Base-by-base conservation (phyloP, 2,888 invertebrate genomes). In the Gortyna flavago region DNA sequence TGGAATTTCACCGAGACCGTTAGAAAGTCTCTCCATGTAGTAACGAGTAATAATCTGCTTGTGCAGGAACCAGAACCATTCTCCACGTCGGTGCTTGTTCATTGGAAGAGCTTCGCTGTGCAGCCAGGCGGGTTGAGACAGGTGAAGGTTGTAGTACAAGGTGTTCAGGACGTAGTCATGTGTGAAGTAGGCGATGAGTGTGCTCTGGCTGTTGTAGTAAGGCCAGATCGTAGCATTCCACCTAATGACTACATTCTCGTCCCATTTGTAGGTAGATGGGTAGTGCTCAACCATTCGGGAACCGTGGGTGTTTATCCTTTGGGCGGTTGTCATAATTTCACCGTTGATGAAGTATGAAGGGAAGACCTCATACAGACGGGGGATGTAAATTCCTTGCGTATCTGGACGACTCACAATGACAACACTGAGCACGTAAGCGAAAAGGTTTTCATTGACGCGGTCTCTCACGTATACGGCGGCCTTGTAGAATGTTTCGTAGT, bases 11-110 rank as follows among this genome's bases (percentile, higher is more conserved):
- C 97, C 97, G 71, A 98, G 95, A 80, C 97, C 97, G 90, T 98
- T 97, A 18, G 98, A 97, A 75, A 98, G 94, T 92, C 98, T 97
- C 92, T 98, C 98, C 95, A 98, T 96, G 91, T 98, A 98, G 94
- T 98, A 98, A 85, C 97, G 97, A 81, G 98, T 97, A 84, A 98
- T 88, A 25, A 98, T 88, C 93, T 98, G 98, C 90, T 98, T 98
- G 89, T 98, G 97, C 38, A 87, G 8, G 81, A 85, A 89, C 89
- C 98, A 97, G 94, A 97, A 97, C 78, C 95, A 93, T 93, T 98
- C 98, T 73, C 98, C 98, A 87, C 97, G 97, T 81, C 96, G 96
- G 88, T 97, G 97, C 87, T 97, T 97, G 61, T 94, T 90, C 72
- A 97, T 90, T 81, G 96, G 95, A 85, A 96, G 97, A 70, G 96